Percentiles rank a stretch among this genome's conserved stretches.
phyloP scores from a whole-genome alignment of 2,113 vertebrate species.

The Beaufortia kweichowensis region DNA sequence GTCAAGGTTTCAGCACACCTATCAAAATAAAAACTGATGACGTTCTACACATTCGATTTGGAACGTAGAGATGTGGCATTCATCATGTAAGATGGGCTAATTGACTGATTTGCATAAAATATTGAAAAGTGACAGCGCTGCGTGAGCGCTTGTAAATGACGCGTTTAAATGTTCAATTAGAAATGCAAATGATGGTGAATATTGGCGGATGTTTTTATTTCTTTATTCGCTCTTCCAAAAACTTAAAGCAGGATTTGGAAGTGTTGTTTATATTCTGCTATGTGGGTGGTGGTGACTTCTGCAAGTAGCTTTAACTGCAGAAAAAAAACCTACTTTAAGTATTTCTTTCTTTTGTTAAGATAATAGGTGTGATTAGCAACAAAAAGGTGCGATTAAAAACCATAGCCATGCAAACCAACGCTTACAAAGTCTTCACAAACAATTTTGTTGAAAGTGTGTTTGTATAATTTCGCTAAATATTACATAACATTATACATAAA shows the following conservation, averaged over 20 bases:
- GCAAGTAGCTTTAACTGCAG: neutral
- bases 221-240: constrained; percentile 36
- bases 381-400: neutral
- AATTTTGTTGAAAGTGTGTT: neutral
- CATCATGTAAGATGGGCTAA: constrained; percentile 49
- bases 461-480: neutral
- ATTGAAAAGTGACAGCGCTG: constrained; percentile 52
- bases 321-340: neutral
- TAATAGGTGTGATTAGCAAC: neutral
- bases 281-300: neutral
- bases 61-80: constrained; percentile 23
- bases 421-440: neutral
- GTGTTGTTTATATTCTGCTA: constrained; percentile 2
- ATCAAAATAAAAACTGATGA: constrained; percentile 17
- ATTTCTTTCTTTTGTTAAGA: neutral
- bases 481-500: neutral
- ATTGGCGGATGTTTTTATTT: constrained; percentile 18
- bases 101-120: constrained; percentile 61
- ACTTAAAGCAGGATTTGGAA: constrained; percentile 41
- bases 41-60: constrained; percentile 26
- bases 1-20: constrained; percentile 22
- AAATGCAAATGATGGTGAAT: constrained; percentile 45
- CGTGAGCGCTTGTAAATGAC: constrained; percentile 44
- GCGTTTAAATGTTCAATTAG: constrained; percentile 49
- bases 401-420: neutral